phyloP scores from a whole-genome alignment of 92 coral and sea anemone genomes.

The Epizoanthus stellaris region DNA sequence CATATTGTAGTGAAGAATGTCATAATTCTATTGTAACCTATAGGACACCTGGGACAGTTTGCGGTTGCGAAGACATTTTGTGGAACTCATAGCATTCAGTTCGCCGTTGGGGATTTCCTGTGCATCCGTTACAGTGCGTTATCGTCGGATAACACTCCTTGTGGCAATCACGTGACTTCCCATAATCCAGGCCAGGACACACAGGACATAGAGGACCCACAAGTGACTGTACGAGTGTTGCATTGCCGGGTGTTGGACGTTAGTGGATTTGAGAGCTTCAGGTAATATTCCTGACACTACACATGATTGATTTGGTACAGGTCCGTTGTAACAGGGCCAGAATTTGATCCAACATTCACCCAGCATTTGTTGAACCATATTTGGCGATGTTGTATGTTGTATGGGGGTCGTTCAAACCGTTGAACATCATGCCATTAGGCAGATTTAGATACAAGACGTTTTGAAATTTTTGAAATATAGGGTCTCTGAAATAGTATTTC shows the following conservation, averaged over 20 bases:
- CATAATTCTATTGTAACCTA: not conserved
- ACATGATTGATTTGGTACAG: no score
- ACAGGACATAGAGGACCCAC: not conserved
- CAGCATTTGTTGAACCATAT: no score
- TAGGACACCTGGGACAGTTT: constrained; percentile 10
- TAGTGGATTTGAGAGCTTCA: constrained; percentile 1
- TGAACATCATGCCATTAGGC: no score
- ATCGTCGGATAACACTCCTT: not conserved
- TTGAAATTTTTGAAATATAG: no score
- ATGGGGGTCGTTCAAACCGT: no score
- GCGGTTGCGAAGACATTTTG: constrained; percentile 51
- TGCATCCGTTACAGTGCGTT: constrained; percentile 54
- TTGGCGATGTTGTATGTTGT: no score
- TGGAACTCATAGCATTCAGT: constrained; percentile 51
- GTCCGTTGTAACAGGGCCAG: no score
- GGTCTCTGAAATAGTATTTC: no score
- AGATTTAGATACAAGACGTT: no score
- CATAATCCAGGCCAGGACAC: constrained; percentile 10
- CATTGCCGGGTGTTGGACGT: constrained; percentile 22
- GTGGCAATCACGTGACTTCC: constrained; percentile 8
- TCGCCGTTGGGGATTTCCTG: constrained; percentile 73
- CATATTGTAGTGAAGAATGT: not conserved
- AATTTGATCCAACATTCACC: no score
- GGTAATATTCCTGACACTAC: not conserved
- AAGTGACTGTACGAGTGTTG: constrained; percentile 22